Percentiles rank a stretch among this genome's conserved stretches.
phyloP scores from a whole-genome alignment of 2,888 invertebrate species.

The Sympetrum striolatum region DNA sequence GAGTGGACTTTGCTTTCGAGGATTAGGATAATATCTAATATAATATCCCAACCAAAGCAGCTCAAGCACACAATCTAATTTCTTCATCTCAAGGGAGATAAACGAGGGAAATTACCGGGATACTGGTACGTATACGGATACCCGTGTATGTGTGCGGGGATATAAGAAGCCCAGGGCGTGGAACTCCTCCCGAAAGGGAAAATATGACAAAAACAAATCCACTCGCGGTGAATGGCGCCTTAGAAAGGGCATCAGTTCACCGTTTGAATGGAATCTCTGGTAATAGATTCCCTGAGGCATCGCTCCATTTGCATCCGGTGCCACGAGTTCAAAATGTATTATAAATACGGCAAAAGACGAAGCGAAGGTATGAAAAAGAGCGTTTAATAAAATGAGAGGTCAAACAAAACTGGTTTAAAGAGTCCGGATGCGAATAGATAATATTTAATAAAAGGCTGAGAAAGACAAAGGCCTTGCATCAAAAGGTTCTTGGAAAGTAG shows the following conservation, averaged over 20 bases:
- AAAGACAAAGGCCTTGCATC: neutral
- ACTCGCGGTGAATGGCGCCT: neutral
- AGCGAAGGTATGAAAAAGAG: neutral
- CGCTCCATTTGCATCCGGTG: neutral
- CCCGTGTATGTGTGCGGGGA: neutral
- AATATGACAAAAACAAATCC: neutral
- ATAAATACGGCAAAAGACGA: neutral
- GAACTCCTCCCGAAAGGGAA: neutral
- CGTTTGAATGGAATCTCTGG: conserved; percentile 20
- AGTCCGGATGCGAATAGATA: neutral
- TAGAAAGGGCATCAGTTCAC: conserved; percentile 32
- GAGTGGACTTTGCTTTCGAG: too few species aligned
- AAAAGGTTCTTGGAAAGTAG: neutral
- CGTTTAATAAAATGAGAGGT: neutral
- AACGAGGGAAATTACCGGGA: neutral
- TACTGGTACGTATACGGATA: too few species aligned
- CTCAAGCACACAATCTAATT: neutral
- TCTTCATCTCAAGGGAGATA: neutral
- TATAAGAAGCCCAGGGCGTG: neutral
- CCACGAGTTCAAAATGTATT: neutral
- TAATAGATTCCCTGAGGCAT: conserved; percentile 28
- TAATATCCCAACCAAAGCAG: neutral
- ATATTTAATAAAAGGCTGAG: neutral
- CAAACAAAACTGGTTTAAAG: neutral
- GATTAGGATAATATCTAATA: too few species aligned